Base-by-base conservation (phyloP, 2,797 vertebrate species). In the Pitangus sulphuratus region DNA sequence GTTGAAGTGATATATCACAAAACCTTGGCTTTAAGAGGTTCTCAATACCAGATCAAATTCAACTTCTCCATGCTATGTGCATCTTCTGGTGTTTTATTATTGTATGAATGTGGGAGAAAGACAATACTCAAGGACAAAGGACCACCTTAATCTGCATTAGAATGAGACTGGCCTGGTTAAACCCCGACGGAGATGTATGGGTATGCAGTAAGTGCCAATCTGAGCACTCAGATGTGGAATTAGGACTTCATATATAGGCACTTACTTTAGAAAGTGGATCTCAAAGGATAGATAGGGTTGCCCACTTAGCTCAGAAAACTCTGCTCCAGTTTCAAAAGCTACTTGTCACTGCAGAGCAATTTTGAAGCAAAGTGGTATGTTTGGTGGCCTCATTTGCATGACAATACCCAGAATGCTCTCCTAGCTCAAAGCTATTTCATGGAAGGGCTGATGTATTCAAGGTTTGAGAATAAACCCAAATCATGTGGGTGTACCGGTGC, bases 321-420 rank as follows among this genome's bases (percentile, higher is more conserved):
- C 84, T 54, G 75, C 42, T 88, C 88, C 58, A 61, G 70, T 89
- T 97, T 95, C 92, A 96, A 97, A 97, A 97, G 92, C 93, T 92
- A 72, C 91, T 97, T 97, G 93, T 95, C 92, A 90, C n/a, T 77
- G 56, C 81, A 94, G 53, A 93, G 85, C 89, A 96, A 97, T 97
- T 97, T 91, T 64, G 92, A 96, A 97, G 92, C 57, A 95, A 97
- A 97, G 94, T 91, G 90, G 78, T 94, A 92, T 64, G 70, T 87
- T 84, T 95, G 94, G 93, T 94, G 81, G 83, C 56, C 90, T 96
- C 79, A 97, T 97, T 97, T 97, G 92, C 97, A 97, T 97, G 93
- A 97, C 95, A 97, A 97, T 97, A 83, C 74, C 70, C 92, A 93
- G 69, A 97, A 96, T 94, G 83, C 84, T 97, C 66, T 93, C 90